Evolutionary conservation across 2,797 vertebrate genomes (phyloP), one percentile per base, ranked within the genome.

Genomic region (Anas acuta): DNA sequence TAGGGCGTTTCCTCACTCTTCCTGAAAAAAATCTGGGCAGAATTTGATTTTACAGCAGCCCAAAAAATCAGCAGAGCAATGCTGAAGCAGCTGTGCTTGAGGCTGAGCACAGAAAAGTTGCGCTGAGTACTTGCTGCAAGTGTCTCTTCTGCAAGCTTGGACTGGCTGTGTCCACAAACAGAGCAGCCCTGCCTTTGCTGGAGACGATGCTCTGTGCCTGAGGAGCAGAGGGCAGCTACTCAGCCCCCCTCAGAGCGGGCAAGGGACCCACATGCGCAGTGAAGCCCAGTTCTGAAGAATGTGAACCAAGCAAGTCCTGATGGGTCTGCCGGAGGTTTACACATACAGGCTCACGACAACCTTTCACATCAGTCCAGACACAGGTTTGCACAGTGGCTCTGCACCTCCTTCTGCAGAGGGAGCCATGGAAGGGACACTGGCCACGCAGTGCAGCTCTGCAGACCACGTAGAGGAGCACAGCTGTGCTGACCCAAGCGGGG

Each of bases 401-500:
- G 32, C 22, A 13, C 33, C 33, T 22, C 33, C 16, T 19, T 26
- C 33, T 4, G 43, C 1, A 14, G 2, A 3, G 13, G 47, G 18
- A 23, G 11, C 37, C 45, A 3, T 0, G 10, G 7, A 28, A 22
- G 41, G 33, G 30, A 28, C 21, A 3, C 5, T 2, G 53, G 17
- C 11, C 11, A 5, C 9, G n/a, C 53, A 22, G 9, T 33, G 58
- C 58, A 30, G n/a, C 43, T 21, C 60, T 6, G 37, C 51, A 30
- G 75, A 33, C 43, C 1, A 6, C 1, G 0, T 0, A 1, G 53
- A 0, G 1, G 11, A 57, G 45, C 54, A 4, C 1, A 1, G 12
- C 3, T 0, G 3, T 10, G 32, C 43, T 5, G 19, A 30, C 20
- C 2, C 30, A 3, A 21, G 58, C 0, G 3, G 9, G n/a, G 4